Conservation (phyloP, 2,797 vertebrate genomes). For the Cephalopachus bancanus region DNA sequence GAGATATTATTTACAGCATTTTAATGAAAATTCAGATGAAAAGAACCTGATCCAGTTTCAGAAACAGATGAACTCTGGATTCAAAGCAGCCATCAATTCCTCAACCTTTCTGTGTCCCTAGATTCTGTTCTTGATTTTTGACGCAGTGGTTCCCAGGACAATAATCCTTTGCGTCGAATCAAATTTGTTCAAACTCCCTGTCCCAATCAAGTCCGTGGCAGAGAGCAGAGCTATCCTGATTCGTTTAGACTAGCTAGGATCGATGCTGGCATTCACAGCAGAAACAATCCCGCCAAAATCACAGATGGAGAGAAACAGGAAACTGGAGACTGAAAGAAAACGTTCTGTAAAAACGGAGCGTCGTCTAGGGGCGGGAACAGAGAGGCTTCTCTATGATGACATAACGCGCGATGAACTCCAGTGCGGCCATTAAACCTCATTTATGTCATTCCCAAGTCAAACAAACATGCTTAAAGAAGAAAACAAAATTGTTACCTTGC, state of each 20-base stretch:
- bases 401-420: background rate
- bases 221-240: background rate
- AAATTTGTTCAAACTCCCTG: background rate
- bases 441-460: background rate
- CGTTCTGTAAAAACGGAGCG: background rate
- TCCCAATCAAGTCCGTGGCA: background rate
- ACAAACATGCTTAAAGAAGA: background rate
- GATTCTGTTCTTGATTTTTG: background rate
- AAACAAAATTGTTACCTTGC: slow-evolving; percentile 31
- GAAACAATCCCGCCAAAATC: background rate
- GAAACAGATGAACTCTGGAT: background rate
- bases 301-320: background rate
- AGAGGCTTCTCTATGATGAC: background rate
- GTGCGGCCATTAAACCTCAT: background rate
- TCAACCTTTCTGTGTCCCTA: background rate
- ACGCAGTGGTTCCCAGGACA: background rate
- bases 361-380: background rate
- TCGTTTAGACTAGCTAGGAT: background rate
- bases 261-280: background rate
- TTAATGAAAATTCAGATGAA: background rate
- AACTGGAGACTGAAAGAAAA: background rate
- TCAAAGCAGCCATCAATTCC: background rate
- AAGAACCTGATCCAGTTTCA: background rate
- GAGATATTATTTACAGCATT: background rate
- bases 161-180: background rate